A percentile compares a stretch with the other conserved stretches of the same genome.
Evolutionary conservation across 2,113 vertebrate genomes (phyloP).

Genomic region (Cynocephalus volans): DNA sequence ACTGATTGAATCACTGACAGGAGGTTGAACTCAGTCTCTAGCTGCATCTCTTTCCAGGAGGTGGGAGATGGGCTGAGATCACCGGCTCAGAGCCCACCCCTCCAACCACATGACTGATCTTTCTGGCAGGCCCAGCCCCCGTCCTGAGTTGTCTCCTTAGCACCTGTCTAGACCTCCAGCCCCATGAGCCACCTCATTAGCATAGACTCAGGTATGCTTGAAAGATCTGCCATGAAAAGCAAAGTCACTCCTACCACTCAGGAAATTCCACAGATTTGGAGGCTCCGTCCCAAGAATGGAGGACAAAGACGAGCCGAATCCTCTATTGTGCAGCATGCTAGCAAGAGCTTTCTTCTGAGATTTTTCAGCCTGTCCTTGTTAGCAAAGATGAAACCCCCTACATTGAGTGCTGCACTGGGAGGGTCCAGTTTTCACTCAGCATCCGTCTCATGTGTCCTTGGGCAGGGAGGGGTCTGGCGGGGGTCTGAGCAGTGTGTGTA

Average conservation of each 20-base stretch:
- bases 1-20: accelerated
- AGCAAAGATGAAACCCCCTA: accelerated
- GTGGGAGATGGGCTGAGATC: background rate
- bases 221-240: accelerated
- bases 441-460: accelerated
- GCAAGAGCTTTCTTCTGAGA: no score
- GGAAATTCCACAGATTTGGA: background rate
- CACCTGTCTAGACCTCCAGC: background rate
- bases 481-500: no score
- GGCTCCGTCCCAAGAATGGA: background rate
- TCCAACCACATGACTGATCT: accelerated
- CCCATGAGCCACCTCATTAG: accelerated
- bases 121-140: accelerated
- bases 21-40: accelerated
- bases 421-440: accelerated
- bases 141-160: accelerated
- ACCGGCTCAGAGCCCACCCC: accelerated
- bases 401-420: accelerated
- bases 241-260: accelerated
- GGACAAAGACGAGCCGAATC: accelerated
- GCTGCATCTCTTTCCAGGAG: accelerated
- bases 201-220: accelerated
- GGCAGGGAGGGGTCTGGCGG: accelerated
- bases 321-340: accelerated
- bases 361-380: background rate